Evolutionary conservation across 2,113 vertebrate species (phyloP).

Genomic region (Genyomyrus donnyi): DNA sequence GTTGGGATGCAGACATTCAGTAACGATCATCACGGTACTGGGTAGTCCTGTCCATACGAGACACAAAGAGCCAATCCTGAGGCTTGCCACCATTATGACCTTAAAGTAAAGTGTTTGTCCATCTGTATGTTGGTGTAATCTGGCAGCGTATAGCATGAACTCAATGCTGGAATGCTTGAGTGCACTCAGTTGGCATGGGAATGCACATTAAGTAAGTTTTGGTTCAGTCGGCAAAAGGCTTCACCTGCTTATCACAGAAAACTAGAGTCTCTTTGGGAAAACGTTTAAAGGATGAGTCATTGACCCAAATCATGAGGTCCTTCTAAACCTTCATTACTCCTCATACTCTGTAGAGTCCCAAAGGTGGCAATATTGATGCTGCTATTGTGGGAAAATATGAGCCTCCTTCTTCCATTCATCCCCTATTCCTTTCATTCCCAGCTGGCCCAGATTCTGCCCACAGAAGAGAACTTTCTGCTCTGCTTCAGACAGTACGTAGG

Average conservation of each 20-base stretch:
- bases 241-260: background rate
- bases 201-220: background rate
- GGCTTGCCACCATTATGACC: background rate
- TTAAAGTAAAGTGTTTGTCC: background rate
- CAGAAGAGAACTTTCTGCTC: conserved; percentile 92
- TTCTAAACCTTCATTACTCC: background rate
- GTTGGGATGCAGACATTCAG: background rate
- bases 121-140: background rate
- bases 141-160: background rate
- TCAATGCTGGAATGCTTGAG: background rate
- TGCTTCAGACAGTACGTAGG: conserved; percentile 90
- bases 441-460: conserved; percentile 93
- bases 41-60: background rate
- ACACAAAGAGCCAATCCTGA: background rate
- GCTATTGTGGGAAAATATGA: background rate
- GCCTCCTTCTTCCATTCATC: background rate
- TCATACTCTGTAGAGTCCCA: background rate
- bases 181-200: background rate
- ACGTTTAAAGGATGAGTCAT: background rate
- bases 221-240: background rate
- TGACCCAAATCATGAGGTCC: background rate
- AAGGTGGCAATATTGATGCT: background rate
- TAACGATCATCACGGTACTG: background rate
- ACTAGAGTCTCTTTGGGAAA: background rate
- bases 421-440: background rate